Conservation (phyloP, 2,888 invertebrate genomes). For the Patella caerulea region DNA sequence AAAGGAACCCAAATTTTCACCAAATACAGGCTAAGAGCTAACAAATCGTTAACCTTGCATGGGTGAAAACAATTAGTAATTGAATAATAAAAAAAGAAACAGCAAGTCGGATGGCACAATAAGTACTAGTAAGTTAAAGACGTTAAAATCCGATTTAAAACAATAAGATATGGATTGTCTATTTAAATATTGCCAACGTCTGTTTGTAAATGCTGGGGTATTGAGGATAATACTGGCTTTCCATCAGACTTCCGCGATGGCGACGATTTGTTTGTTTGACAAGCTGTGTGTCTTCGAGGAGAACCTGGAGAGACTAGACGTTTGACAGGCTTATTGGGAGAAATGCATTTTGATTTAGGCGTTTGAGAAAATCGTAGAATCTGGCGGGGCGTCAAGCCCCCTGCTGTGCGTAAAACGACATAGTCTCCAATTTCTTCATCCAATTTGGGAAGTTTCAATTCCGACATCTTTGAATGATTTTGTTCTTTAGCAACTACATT, state of each 20-base stretch:
- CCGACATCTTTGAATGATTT: not conserved
- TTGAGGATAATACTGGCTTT: constrained; percentile 36
- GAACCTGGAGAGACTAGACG: constrained; percentile 54
- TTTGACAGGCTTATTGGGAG: constrained; percentile 60
- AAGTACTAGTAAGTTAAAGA: too few relatives aligned
- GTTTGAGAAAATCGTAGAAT: constrained; percentile 34
- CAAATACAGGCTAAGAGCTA: too few relatives aligned
- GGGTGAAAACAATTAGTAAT: too few relatives aligned
- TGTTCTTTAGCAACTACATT: constrained; percentile 15
- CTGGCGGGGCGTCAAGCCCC: constrained; percentile 51
- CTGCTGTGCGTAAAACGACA: constrained; percentile 42
- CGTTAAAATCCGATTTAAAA: too few relatives aligned
- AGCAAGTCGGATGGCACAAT: too few relatives aligned
- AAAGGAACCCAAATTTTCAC: too few relatives aligned
- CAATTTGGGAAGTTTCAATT: not conserved
- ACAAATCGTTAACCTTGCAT: too few relatives aligned
- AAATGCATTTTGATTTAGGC: constrained; percentile 38
- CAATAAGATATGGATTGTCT: too few relatives aligned
- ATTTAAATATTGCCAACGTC: constrained; percentile 35
- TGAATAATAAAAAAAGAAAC: too few relatives aligned
- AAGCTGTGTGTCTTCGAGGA: constrained; percentile 28
- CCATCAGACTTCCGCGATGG: constrained; percentile 37
- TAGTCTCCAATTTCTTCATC: constrained; percentile 15
- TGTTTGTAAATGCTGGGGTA: constrained; percentile 44
- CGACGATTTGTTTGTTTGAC: constrained; percentile 23